Evolutionary conservation across 2,797 vertebrate species (phyloP).

Genomic region (Threskiornis aethiopicus): DNA sequence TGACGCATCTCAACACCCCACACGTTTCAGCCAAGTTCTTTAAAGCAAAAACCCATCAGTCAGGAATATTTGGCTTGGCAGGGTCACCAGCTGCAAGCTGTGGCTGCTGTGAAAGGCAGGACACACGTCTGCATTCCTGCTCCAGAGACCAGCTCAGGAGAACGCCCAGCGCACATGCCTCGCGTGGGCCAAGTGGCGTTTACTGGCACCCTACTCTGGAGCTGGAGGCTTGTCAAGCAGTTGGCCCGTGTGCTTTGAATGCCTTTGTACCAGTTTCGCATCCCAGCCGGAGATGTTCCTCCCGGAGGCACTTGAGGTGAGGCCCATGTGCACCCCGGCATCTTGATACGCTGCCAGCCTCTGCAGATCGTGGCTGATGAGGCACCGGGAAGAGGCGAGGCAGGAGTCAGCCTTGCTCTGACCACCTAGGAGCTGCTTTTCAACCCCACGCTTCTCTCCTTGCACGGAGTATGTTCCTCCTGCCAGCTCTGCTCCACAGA

Average conservation of each 20-base stretch:
- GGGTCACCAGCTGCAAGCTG: not conserved
- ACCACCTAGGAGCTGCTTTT: not conserved
- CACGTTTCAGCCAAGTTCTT: not conserved
- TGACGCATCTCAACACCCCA: not conserved
- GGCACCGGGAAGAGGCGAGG: not conserved
- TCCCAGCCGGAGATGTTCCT: not conserved
- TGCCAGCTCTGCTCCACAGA: not conserved
- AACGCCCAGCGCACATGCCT: not conserved
- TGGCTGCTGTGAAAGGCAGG: not conserved
- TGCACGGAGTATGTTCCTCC: not conserved
- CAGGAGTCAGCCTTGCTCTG: not conserved
- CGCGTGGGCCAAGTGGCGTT: not conserved
- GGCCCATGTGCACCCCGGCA: not conserved
- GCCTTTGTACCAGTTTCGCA: not conserved
- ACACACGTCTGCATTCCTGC: not conserved
- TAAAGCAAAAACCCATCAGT: fast-evolving
- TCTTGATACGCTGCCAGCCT: not conserved
- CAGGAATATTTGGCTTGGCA: not conserved
- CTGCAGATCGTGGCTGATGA: not conserved
- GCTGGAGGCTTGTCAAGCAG: not conserved
- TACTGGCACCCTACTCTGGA: not conserved
- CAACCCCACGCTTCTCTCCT: not conserved
- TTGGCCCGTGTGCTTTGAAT: not conserved
- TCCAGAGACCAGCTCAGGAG: not conserved
- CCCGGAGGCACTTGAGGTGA: not conserved